phyloP scores from a whole-genome alignment of 30 jellyfish, hydroid and myxozoan species.

The Morbakka virulenta region DNA sequence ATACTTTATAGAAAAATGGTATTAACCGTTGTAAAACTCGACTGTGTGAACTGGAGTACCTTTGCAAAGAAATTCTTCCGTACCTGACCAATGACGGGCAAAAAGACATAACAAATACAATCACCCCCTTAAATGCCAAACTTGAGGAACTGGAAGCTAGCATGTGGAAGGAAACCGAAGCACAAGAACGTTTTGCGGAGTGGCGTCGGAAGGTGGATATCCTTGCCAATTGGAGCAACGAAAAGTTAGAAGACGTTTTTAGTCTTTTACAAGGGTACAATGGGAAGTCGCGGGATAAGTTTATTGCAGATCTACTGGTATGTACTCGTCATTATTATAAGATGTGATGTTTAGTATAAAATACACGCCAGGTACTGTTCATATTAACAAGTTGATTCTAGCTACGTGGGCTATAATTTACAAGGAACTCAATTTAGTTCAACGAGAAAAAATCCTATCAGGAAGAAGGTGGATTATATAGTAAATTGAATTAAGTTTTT shows the following conservation, averaged over 20 bases:
- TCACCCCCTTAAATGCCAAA: not conserved
- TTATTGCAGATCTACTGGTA: not conserved
- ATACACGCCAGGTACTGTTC: no score
- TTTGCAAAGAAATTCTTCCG: not conserved
- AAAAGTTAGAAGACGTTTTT: not conserved
- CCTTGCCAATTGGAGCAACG: not conserved
- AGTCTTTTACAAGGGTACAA: not conserved
- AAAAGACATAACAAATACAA: not conserved
- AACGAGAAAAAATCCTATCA: no score
- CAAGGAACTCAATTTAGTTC: no score
- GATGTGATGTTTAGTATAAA: no score
- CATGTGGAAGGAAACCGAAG: not conserved
- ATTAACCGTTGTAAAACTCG: not conserved
- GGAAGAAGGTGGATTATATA: no score
- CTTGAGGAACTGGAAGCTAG: not conserved
- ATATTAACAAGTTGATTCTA: no score
- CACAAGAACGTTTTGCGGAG: not conserved
- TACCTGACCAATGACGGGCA: not conserved
- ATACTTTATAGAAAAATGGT: not conserved
- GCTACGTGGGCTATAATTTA: no score
- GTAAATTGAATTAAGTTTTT: no score
- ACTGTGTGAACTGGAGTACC: not conserved
- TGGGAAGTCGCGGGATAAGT: not conserved
- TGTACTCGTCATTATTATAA: no score
- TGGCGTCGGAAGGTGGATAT: not conserved